phyloP scores from a whole-genome alignment of 2,888 invertebrate species.

The Chalcosyrphus nemorum region DNA sequence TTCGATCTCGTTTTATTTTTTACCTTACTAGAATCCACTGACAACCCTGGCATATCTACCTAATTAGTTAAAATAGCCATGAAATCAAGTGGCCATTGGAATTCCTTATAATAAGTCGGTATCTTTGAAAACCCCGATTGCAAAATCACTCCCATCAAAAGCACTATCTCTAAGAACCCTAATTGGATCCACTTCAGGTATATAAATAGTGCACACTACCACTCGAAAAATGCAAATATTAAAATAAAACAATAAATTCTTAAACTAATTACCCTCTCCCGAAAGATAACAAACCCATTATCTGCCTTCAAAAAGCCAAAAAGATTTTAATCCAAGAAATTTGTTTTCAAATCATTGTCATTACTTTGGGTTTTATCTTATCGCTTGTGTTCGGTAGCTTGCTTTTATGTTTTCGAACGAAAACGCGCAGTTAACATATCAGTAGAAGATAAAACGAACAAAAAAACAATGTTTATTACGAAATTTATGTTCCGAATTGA shows the following conservation, averaged over 20 bases:
- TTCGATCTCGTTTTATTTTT: no score
- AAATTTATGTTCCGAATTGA: not conserved
- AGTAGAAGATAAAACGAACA: not conserved
- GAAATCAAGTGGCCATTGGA: not conserved
- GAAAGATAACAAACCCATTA: conserved; percentile 17
- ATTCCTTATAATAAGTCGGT: conserved; percentile 7
- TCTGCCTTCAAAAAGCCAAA: not conserved
- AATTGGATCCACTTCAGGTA: conserved; percentile 14
- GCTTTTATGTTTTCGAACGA: conserved; percentile 3
- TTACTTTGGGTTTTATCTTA: conserved; percentile 13
- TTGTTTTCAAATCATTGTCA: conserved; percentile 6
- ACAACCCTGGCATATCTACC: not conserved
- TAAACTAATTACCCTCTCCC: conserved; percentile 14
- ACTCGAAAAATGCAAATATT: not conserved
- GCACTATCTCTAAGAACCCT: not conserved
- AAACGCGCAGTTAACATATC: not conserved
- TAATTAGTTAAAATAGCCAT: not conserved
- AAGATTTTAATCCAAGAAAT: conserved; percentile 10
- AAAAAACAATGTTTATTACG: not conserved
- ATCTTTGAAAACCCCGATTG: not conserved
- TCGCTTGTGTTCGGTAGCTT: conserved; percentile 10
- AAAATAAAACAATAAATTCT: conserved; percentile 1
- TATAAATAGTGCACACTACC: not conserved
- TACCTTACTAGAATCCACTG: not conserved
- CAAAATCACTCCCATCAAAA: conserved; percentile 14